Evolutionary conservation across 2,113 vertebrate species (phyloP).

Genomic region (Daubentonia madagascariensis): DNA sequence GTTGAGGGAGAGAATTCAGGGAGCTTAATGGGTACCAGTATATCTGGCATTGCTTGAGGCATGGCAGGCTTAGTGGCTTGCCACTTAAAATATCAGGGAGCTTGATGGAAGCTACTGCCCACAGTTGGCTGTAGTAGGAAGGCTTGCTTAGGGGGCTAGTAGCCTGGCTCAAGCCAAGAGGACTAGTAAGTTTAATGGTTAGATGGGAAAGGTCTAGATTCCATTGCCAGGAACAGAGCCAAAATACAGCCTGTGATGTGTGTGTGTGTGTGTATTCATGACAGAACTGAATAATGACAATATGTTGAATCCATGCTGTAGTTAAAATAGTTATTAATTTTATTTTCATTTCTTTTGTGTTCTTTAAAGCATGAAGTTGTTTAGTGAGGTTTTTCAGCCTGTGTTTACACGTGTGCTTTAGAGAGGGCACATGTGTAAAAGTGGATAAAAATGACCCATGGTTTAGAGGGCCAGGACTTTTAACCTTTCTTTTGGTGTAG

Average conservation of each 20-base stretch:
- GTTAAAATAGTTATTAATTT: slow-evolving; percentile 6
- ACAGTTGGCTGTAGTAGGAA: neutral
- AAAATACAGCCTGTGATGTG: neutral
- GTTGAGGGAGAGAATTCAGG: neutral
- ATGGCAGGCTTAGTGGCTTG: neutral
- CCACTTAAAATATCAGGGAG: neutral
- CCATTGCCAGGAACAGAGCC: neutral
- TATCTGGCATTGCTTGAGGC: neutral
- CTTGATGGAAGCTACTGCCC: neutral
- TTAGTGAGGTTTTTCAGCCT: neutral
- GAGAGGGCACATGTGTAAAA: neutral
- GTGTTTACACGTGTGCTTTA: neutral
- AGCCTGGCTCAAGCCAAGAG: neutral
- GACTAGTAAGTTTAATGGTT: neutral
- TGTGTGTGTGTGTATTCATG: neutral
- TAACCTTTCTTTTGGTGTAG: neutral
- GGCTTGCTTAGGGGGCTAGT: neutral
- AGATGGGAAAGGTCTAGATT: neutral
- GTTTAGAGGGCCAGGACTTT: neutral
- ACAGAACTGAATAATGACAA: neutral
- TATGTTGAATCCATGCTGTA: neutral
- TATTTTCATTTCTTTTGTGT: slow-evolving; percentile 15
- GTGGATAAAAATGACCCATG: neutral
- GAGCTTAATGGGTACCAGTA: neutral
- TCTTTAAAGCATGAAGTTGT: neutral